Percentiles rank a stretch among this genome's conserved stretches.
Evolutionary conservation across 2,113 vertebrate species (phyloP).

Genomic region (Caretta caretta): DNA sequence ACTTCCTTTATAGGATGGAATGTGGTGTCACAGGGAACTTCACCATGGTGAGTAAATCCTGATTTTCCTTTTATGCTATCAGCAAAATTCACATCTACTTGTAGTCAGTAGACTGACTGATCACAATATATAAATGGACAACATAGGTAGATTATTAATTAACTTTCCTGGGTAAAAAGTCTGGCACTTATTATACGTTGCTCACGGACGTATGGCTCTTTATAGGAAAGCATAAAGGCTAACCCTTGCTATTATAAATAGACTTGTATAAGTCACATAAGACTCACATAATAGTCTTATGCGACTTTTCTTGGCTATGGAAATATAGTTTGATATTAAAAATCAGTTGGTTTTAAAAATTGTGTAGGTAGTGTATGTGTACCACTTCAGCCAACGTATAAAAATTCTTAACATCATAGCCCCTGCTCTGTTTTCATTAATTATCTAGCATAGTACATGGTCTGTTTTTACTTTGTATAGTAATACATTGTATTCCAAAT

Average conservation of each 20-base stretch:
- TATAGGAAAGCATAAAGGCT: background rate
- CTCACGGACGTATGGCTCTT: background rate
- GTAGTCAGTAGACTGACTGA: constrained; percentile 14
- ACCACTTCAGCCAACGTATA: background rate
- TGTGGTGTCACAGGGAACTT: constrained; percentile 83
- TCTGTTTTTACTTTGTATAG: background rate
- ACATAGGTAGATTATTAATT: background rate
- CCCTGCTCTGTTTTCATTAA: constrained; percentile 56
- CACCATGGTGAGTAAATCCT: constrained; percentile 84
- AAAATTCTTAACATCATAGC: background rate
- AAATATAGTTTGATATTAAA: background rate
- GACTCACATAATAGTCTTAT: background rate
- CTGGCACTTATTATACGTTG: background rate
- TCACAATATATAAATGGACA: background rate
- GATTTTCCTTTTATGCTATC: constrained; percentile 74
- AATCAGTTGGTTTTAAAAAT: background rate
- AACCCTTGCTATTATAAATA: background rate
- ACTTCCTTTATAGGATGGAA: constrained; percentile 86
- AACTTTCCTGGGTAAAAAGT: background rate
- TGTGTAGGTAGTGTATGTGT: background rate
- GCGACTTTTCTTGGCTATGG: background rate
- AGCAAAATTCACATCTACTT: constrained; percentile 38
- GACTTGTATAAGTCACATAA: background rate
- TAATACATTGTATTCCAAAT: background rate
- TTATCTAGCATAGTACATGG: background rate